Percentiles rank a stretch among this genome's conserved stretches.
These are phyloP conservation scores for Coendou prehensilis DNA, from an alignment of 2,797 vertebrate genomes.

Conservation along the genomic window DNA sequence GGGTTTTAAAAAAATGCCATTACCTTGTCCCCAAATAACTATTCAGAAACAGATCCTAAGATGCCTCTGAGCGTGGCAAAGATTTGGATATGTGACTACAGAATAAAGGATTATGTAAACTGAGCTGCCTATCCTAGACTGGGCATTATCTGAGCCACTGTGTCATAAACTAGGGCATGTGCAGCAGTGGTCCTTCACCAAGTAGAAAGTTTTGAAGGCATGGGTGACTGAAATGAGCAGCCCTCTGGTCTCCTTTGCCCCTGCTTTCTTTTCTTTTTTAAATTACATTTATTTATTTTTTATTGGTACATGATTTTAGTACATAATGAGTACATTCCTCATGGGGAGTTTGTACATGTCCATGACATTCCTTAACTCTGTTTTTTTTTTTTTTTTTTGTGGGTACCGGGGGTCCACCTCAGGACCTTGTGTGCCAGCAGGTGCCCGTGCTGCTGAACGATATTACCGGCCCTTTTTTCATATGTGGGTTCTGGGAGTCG, in stretches of 20 bases:
- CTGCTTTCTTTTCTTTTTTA: background rate
- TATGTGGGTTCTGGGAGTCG: too few relatives aligned
- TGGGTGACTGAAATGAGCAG: background rate
- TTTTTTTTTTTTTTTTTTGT: too few relatives aligned
- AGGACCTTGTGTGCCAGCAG: too few relatives aligned
- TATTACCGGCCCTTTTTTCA: too few relatives aligned
- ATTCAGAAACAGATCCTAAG: conserved; percentile 32
- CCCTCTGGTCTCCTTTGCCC: background rate
- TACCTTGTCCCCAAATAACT: background rate
- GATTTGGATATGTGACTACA: background rate
- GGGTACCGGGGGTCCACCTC: too few relatives aligned
- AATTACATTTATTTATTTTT: background rate
- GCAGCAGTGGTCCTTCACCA: background rate
- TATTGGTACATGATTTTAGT: background rate
- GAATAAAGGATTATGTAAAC: background rate
- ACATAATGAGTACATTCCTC: background rate
- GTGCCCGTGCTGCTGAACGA: too few relatives aligned
- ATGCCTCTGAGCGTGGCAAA: background rate
- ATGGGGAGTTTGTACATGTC: background rate
- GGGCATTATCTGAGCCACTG: background rate
- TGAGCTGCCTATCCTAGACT: background rate
- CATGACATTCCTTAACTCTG: too few relatives aligned
- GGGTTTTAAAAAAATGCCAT: background rate
- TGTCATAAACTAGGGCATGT: background rate
- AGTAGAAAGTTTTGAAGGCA: background rate